Conservation (phyloP, 2,113 vertebrate species). For the Haemorhous mexicanus region DNA sequence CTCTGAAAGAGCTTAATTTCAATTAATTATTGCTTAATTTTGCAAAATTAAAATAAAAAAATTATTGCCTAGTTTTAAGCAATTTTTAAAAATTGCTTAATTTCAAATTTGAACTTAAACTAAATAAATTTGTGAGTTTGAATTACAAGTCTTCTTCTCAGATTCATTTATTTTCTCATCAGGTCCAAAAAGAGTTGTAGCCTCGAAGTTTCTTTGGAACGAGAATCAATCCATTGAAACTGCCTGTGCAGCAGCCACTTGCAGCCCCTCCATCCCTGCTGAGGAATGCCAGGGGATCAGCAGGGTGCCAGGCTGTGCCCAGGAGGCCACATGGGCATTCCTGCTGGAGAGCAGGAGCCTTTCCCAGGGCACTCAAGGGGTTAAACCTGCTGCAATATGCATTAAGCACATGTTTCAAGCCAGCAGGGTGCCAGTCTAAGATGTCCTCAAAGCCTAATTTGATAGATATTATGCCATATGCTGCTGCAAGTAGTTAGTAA, state of each 20-base stretch:
- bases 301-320: neutral
- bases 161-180: neutral
- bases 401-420: constrained; percentile 80
- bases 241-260: neutral
- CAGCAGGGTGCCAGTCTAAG: constrained; percentile 82
- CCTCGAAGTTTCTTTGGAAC: neutral
- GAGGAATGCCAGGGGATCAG: neutral
- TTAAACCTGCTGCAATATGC: constrained; percentile 77
- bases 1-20: neutral
- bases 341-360: constrained; percentile 4
- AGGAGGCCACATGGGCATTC: constrained; percentile 11
- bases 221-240: neutral
- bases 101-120: neutral
- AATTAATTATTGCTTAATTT: neutral
- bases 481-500: constrained; percentile 77
- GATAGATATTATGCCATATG: constrained; percentile 86
- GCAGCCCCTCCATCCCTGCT: neutral
- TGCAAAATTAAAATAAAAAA: neutral
- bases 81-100: neutral
- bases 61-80: neutral
- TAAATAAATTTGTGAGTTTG: neutral
- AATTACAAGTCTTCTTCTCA: neutral
- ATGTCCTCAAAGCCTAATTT: constrained; percentile 86
- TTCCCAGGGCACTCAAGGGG: constrained; percentile 53
- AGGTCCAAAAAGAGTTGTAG: neutral